A percentile compares a stretch with the other conserved stretches of the same genome.
Evolutionary conservation across 2,888 invertebrate species (phyloP).

Genomic region (Caenorhabditis plicata): DNA sequence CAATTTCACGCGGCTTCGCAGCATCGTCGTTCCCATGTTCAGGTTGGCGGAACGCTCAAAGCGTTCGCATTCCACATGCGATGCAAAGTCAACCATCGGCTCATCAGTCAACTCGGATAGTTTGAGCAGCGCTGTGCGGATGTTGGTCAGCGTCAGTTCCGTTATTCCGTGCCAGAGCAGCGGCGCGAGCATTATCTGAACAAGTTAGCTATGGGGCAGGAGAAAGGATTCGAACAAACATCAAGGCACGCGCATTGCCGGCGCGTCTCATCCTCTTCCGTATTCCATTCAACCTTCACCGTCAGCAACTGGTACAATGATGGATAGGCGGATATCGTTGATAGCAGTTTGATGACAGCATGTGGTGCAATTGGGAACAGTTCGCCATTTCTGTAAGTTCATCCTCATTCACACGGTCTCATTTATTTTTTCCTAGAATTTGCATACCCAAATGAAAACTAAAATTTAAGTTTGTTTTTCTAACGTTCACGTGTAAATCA

Average conservation of each 20-base stretch:
- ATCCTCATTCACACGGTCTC: no score
- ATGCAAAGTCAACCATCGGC: slow-evolving; percentile 5
- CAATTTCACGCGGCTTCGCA: slow-evolving; percentile 35
- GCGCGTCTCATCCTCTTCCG: slow-evolving; percentile 3
- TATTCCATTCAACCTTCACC: slow-evolving; percentile 17
- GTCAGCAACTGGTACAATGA: slow-evolving; percentile 20
- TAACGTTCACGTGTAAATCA: no score
- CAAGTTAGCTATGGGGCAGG: neutral
- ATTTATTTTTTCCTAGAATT: no score
- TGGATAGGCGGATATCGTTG: slow-evolving; percentile 17
- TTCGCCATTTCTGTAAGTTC: slow-evolving; percentile 7
- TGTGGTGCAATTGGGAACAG: slow-evolving; percentile 24
- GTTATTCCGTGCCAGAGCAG: slow-evolving; percentile 31
- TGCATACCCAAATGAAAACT: no score
- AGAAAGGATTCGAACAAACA: neutral
- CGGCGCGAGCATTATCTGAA: slow-evolving; percentile 34
- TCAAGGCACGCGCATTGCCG: slow-evolving; percentile 17
- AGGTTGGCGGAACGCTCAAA: neutral
- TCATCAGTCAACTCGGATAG: slow-evolving; percentile 48
- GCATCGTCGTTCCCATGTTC: slow-evolving; percentile 42
- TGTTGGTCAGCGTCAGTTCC: slow-evolving; percentile 26
- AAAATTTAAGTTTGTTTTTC: no score
- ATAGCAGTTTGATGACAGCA: slow-evolving; percentile 21
- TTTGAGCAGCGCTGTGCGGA: slow-evolving; percentile 35
- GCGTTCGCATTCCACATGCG: slow-evolving; percentile 8